Evolutionary conservation across 2,797 vertebrate genomes (phyloP).

Genomic region (Chaetophractus vellerosus): DNA sequence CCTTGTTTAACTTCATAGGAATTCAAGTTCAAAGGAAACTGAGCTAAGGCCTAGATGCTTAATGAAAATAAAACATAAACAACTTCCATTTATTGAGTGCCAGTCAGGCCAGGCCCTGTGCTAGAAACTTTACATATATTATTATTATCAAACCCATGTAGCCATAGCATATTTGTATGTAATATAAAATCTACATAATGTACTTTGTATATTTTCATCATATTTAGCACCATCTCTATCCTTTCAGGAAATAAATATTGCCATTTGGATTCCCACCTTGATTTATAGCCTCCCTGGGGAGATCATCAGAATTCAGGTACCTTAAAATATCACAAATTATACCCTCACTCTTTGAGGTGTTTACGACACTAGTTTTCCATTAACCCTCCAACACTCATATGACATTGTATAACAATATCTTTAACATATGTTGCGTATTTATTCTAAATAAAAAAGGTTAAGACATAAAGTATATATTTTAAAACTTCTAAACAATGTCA

Average conservation of each 20-base stretch:
- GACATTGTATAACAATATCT: background rate
- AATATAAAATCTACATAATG: background rate
- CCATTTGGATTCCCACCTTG: background rate
- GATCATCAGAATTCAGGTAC: background rate
- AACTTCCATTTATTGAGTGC: background rate
- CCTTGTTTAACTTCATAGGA: constrained; percentile 5
- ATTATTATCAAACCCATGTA: background rate
- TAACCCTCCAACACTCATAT: background rate
- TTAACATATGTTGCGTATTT: background rate
- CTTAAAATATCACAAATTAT: constrained; percentile 16
- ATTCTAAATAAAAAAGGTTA: background rate
- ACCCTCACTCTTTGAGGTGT: background rate
- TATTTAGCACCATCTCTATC: background rate
- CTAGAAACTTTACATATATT: background rate
- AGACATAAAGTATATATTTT: background rate
- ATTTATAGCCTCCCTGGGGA: background rate
- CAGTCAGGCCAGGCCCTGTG: background rate
- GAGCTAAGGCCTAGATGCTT: background rate
- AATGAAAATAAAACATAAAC: constrained; percentile 11
- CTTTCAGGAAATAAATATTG: background rate
- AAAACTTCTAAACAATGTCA: background rate
- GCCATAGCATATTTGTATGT: background rate
- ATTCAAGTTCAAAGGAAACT: background rate
- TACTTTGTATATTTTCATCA: background rate
- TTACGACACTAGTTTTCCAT: background rate